Percentiles rank a stretch among this genome's conserved stretches.
phyloP scores from a whole-genome alignment of 2,113 vertebrate species.

The Tretioscincus oriximinensis region DNA sequence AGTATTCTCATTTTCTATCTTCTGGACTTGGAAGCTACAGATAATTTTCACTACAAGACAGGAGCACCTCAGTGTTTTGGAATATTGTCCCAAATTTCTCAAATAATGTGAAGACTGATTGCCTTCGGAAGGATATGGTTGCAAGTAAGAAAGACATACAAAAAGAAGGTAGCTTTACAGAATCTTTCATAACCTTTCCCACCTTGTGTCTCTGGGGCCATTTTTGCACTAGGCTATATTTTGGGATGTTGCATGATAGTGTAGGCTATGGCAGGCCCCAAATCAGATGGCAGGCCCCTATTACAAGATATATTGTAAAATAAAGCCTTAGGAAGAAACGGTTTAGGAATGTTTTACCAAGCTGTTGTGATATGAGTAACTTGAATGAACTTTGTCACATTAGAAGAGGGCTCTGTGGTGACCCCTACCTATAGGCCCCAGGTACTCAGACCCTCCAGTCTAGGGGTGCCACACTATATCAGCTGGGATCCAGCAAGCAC shows the following conservation, averaged over 20 bases:
- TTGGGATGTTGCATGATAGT: too few relatives aligned
- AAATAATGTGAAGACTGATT: background rate
- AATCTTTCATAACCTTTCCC: background rate
- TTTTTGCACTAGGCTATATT: too few relatives aligned
- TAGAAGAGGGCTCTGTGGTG: too few relatives aligned
- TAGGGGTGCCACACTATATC: too few relatives aligned
- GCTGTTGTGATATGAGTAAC: background rate
- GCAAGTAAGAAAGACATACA: background rate
- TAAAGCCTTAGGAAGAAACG: too few relatives aligned
- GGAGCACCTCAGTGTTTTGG: background rate
- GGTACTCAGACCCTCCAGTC: too few relatives aligned
- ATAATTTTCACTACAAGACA: constrained; percentile 2
- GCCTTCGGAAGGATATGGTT: background rate
- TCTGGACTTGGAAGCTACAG: constrained; percentile 14
- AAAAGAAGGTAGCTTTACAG: background rate
- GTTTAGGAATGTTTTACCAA: background rate
- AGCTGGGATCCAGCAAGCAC: too few relatives aligned
- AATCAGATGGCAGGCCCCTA: too few relatives aligned
- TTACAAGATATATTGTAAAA: too few relatives aligned
- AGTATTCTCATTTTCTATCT: constrained; percentile 15
- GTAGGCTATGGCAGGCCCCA: too few relatives aligned
- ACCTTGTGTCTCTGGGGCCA: background rate
- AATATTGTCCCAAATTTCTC: background rate
- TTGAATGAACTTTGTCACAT: background rate
- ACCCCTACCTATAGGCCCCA: too few relatives aligned